A percentile compares a stretch with the other conserved stretches of the same genome.
phyloP scores from a whole-genome alignment of 2,888 invertebrate genomes.

The Orthonevra nobilis region DNA sequence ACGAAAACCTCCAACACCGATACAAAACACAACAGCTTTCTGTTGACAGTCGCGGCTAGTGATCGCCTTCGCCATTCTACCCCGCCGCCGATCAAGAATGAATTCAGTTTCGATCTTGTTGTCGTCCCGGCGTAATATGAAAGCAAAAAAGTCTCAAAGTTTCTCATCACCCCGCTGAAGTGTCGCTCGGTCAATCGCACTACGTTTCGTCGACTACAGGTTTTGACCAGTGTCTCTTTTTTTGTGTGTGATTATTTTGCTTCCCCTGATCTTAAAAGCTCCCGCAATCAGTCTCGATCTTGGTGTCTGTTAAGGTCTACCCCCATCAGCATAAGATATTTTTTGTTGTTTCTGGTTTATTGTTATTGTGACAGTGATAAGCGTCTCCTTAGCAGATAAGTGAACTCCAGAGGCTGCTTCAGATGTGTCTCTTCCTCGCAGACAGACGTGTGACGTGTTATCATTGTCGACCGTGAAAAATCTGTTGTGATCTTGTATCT shows the following conservation, averaged over 20 bases:
- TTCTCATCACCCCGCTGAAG: slow-evolving; percentile 32
- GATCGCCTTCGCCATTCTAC: too few relatives aligned
- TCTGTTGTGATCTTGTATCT: slow-evolving; percentile 3
- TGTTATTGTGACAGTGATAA: slow-evolving; percentile 48
- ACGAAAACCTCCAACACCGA: slow-evolving; percentile 39
- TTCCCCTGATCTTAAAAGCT: slow-evolving; percentile 27
- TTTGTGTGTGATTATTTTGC: background rate
- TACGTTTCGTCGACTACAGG: slow-evolving; percentile 11
- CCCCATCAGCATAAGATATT: slow-evolving; percentile 16
- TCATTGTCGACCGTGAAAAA: slow-evolving; percentile 57
- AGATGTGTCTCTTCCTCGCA: slow-evolving; percentile 20
- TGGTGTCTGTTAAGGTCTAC: slow-evolving; percentile 28
- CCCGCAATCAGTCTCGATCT: slow-evolving; percentile 36
- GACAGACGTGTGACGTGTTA: too few relatives aligned
- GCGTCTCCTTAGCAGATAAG: slow-evolving; percentile 36
- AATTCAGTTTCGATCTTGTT: slow-evolving; percentile 64
- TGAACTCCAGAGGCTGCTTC: slow-evolving; percentile 34
- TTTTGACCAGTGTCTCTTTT: slow-evolving; percentile 17
- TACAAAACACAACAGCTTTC: slow-evolving; percentile 47
- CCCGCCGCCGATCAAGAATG: slow-evolving; percentile 40
- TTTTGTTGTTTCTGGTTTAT: slow-evolving; percentile 6
- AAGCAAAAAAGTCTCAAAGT: slow-evolving; percentile 17
- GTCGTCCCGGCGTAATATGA: slow-evolving; percentile 36
- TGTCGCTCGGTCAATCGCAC: slow-evolving; percentile 16
- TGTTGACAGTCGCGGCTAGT: slow-evolving; percentile 52